These are phyloP conservation scores for Mungos mungo DNA, from an alignment of 2,113 vertebrate genomes.

Conservation along the genomic window DNA sequence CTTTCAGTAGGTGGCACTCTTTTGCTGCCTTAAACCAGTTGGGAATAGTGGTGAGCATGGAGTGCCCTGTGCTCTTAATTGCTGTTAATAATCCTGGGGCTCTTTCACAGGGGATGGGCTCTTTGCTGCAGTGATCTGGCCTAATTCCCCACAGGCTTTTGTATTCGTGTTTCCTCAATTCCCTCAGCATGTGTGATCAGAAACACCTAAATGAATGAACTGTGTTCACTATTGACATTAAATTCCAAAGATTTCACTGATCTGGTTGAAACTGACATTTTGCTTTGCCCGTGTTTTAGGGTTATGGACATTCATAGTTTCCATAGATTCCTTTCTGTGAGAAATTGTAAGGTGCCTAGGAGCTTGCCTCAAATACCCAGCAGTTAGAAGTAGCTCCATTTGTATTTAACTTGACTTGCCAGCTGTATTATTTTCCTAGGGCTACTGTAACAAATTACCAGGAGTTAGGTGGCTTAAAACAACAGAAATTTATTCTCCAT, in stretches of 20 bases:
- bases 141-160: conserved; percentile 8
- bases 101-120: background rate
- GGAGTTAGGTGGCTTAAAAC: background rate
- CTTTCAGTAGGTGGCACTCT: conserved; percentile 41
- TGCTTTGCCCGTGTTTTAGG: background rate
- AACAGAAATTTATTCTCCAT: background rate
- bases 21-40: conserved; percentile 11
- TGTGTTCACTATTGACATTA: background rate
- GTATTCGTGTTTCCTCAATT: background rate
- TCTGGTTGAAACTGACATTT: conserved; percentile 38
- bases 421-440: background rate
- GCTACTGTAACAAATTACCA: background rate
- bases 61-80: background rate
- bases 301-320: background rate
- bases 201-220: background rate
- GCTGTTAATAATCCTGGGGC: background rate
- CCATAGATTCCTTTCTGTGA: conserved; percentile 3
- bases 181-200: background rate
- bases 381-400: background rate
- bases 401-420: background rate
- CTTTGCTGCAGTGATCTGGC: background rate
- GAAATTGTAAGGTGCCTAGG: conserved; percentile 7
- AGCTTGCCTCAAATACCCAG: background rate
- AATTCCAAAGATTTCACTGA: conserved; percentile 26
- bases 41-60: background rate